phyloP scores from a whole-genome alignment of 2,113 vertebrate species.

The Varanus komodoensis region DNA sequence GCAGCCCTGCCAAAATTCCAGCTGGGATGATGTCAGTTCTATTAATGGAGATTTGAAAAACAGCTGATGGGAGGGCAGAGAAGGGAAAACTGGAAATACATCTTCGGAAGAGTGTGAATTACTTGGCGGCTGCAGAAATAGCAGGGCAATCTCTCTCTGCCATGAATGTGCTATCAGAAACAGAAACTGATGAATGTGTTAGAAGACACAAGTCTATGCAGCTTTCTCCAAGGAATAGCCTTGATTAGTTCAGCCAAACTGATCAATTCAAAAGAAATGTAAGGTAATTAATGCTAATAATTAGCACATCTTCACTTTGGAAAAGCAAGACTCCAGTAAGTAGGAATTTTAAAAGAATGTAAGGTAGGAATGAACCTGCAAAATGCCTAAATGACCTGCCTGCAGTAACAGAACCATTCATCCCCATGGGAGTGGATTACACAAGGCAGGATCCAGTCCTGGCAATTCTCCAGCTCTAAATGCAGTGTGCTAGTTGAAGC shows the following conservation, averaged over 20 bases:
- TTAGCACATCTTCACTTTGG: neutral
- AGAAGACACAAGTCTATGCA: neutral
- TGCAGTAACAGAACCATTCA: neutral
- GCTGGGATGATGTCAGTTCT: slow-evolving; percentile 33
- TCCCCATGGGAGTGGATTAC: neutral
- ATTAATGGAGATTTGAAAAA: slow-evolving; percentile 26
- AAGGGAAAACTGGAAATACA: slow-evolving; percentile 5
- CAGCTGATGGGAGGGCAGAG: neutral
- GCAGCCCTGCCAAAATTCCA: slow-evolving; percentile 38
- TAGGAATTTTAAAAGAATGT: neutral
- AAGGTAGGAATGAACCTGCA: neutral
- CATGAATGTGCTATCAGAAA: neutral
- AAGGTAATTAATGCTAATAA: neutral
- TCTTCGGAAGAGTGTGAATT: neutral
- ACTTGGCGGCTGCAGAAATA: neutral
- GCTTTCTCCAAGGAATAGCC: neutral
- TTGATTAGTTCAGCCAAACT: slow-evolving; percentile 8
- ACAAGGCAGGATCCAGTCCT: too few species aligned
- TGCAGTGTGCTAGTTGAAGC: too few species aligned
- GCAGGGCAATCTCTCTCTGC: neutral
- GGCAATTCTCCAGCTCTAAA: too few species aligned
- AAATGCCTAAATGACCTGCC: neutral
- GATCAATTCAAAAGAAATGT: neutral
- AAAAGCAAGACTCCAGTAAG: neutral
- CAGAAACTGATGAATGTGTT: slow-evolving; percentile 19